phyloP scores from a whole-genome alignment of 2,797 vertebrate species.

The Pseudomugil tenellus region DNA sequence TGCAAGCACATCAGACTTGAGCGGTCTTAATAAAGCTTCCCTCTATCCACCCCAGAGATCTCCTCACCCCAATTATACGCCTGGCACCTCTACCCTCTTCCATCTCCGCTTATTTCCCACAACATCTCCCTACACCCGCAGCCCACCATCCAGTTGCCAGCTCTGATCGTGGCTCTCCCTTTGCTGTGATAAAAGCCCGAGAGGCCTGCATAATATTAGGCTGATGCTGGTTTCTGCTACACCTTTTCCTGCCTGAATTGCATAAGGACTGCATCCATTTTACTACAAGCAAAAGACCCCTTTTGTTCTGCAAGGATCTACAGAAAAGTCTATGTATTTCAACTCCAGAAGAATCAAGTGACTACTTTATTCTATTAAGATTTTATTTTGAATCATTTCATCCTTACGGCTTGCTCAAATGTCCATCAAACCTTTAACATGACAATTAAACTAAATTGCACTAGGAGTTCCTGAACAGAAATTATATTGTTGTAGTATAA shows the following conservation, averaged over 20 bases:
- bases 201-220: slow-evolving; percentile 32
- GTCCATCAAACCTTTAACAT: background rate
- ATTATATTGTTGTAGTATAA: background rate
- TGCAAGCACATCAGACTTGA: slow-evolving; percentile 65
- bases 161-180: slow-evolving; percentile 58
- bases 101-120: slow-evolving; percentile 56
- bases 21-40: slow-evolving; percentile 80
- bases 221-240: slow-evolving; percentile 47
- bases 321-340: slow-evolving; percentile 6
- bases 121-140: background rate
- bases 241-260: slow-evolving; percentile 25
- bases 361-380: background rate
- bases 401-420: background rate
- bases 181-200: slow-evolving; percentile 43
- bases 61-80: slow-evolving; percentile 84
- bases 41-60: slow-evolving; percentile 76
- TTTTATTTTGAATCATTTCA: background rate
- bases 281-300: slow-evolving; percentile 16
- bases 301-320: background rate
- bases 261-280: slow-evolving; percentile 14
- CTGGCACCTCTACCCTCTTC: slow-evolving; percentile 73
- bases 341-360: slow-evolving; percentile 3
- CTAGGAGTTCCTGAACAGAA: background rate
- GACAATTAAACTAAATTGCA: background rate
- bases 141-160: slow-evolving; percentile 34